Evolutionary conservation across 2,113 vertebrate genomes (phyloP), one percentile per base, ranked within the genome.

Genomic region (Butastur rufipennis): DNA sequence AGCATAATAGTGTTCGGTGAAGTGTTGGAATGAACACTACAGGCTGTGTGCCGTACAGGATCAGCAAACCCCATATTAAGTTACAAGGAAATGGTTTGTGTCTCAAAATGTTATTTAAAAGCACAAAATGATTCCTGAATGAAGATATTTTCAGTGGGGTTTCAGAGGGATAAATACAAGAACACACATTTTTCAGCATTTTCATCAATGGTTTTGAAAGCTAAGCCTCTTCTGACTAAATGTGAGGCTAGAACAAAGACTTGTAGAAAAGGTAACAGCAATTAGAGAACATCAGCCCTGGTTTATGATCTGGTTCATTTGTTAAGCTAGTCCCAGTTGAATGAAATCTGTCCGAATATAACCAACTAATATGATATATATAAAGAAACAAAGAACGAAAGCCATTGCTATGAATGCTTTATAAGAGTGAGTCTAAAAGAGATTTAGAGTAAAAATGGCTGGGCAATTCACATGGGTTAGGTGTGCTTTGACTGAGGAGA

Each of bases 321-420:
- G 32, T 40, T 52, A 70, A 81, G 7, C 29, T 73, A 62, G 40
- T 59, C 36, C 25, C 12, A 21, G 11, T 1, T 71, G 50, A 87
- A 82, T 29, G 23, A 75, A 74, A 84, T 38, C 42, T 74, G 2
- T 48, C 26, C 61, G 43, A 87, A 72, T 36, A 68, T 34, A 86
- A 81, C 8, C 19, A 83, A 22, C 0, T 2, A 61, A 43, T 52
- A 63, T 0, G 0, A 59, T 48, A 55, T 10, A 52, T 13, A 38
- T 3, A 63, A 23, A 74, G 6, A 80, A 90, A 92, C 6, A 40
- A 42, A 58, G 55, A 74, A 43, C 3, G 11, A 79, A 88, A 88
- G 17, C 10, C 10, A 58, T 23, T 25, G 23, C 13, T 73, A 7
- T 31, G 5, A 23, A 55, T 56, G 38, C 32, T 59, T 86, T 16